These are phyloP conservation scores for Galagoides demidoff DNA, from an alignment of 2,797 vertebrate species.

Conservation along the genomic window DNA sequence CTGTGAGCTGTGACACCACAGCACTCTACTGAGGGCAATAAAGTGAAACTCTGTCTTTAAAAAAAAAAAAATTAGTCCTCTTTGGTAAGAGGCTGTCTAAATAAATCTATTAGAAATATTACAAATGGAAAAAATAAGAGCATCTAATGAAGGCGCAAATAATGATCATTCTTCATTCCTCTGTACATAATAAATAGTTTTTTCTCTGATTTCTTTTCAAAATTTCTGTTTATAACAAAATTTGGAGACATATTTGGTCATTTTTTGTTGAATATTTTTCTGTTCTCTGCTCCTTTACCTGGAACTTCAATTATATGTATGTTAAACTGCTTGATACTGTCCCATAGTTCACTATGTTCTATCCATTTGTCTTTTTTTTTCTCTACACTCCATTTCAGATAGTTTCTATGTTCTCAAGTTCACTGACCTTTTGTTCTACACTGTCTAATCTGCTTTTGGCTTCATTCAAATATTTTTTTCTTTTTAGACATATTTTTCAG, in stretches of 20 bases:
- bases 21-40: no score
- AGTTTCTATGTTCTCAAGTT: background rate
- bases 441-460: background rate
- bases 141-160: background rate
- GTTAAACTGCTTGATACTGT: background rate
- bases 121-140: background rate
- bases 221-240: background rate
- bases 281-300: background rate
- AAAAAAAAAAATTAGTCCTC: background rate
- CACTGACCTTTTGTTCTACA: background rate
- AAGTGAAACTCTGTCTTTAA: no score
- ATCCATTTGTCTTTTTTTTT: background rate
- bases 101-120: conserved; percentile 9
- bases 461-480: background rate
- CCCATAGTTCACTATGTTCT: background rate
- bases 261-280: background rate
- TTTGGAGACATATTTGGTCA: background rate
- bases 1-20: no score
- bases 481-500: background rate
- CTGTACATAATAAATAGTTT: background rate
- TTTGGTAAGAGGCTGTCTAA: background rate
- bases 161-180: background rate
- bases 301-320: background rate
- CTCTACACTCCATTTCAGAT: background rate
- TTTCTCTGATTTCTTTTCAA: background rate